These are phyloP conservation scores for Indicator maculatus DNA, from an alignment of 2,113 vertebrate genomes.

Conservation along the genomic window DNA sequence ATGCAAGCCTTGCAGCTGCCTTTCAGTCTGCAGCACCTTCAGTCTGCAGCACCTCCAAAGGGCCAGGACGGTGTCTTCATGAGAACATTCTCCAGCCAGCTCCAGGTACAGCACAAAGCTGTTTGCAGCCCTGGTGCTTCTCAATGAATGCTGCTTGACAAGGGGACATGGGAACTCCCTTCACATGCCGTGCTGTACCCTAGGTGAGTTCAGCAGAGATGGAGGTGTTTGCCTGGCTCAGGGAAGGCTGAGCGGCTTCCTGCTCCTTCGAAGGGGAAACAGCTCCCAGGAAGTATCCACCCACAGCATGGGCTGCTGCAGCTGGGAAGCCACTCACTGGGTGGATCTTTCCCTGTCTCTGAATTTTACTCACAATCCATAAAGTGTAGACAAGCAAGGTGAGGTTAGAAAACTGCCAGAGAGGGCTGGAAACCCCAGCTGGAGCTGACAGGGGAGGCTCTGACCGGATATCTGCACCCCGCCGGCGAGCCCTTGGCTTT, in stretches of 20 bases:
- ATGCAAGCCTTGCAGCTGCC: background rate
- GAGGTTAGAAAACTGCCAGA: background rate
- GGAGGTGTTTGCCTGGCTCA: background rate
- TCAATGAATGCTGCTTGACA: accelerated
- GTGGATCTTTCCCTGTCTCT: background rate
- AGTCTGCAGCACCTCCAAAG: background rate
- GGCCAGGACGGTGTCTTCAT: background rate
- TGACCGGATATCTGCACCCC: background rate
- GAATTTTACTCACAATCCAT: background rate
- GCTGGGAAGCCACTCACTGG: accelerated
- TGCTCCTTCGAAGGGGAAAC: background rate
- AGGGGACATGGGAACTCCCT: background rate
- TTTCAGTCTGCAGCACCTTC: background rate
- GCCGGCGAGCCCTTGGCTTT: conserved; percentile 32
- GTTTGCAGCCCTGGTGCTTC: background rate
- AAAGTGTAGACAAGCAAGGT: background rate
- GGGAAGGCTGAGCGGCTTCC: background rate
- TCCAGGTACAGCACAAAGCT: background rate
- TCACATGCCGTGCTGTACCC: accelerated
- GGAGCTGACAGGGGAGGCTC: background rate
- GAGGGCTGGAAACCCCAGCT: background rate
- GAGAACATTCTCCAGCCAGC: background rate
- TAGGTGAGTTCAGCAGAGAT: background rate
- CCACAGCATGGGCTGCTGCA: background rate
- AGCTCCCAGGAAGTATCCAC: accelerated